Conservation (phyloP, 2,113 vertebrate genomes). For the Ceyx cyanopectus region DNA sequence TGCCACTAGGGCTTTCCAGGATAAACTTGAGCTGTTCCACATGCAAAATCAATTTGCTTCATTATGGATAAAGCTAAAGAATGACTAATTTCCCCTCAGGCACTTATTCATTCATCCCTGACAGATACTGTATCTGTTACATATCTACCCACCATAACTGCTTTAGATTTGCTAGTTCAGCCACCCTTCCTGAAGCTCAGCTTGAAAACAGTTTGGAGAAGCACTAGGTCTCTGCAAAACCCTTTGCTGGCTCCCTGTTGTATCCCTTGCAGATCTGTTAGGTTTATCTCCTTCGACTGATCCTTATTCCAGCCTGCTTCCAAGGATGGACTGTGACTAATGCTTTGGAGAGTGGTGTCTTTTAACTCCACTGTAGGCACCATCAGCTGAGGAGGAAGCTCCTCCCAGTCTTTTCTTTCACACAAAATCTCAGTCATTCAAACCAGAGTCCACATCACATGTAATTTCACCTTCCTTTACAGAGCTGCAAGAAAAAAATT, state of each 20-base stretch:
- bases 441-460: neutral
- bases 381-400: neutral
- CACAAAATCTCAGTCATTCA: neutral
- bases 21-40: conserved; percentile 39
- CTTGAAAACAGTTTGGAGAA: conserved; percentile 9
- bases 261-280: neutral
- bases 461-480: neutral
- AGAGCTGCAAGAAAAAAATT: neutral
- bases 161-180: conserved; percentile 35
- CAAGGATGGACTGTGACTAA: neutral
- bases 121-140: conserved; percentile 53
- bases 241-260: neutral
- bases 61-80: conserved; percentile 52
- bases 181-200: neutral
- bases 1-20: conserved; percentile 52
- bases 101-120: conserved; percentile 41
- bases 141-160: conserved; percentile 45
- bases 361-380: neutral
- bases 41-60: conserved; percentile 52
- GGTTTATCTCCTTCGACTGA: neutral
- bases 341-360: neutral
- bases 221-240: neutral
- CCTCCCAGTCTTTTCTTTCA: neutral
- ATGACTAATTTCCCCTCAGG: conserved; percentile 45
- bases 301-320: neutral